These are phyloP conservation scores for Eupithecia exiguata DNA, from an alignment of 2,888 invertebrate genomes.

Conservation along the genomic window DNA sequence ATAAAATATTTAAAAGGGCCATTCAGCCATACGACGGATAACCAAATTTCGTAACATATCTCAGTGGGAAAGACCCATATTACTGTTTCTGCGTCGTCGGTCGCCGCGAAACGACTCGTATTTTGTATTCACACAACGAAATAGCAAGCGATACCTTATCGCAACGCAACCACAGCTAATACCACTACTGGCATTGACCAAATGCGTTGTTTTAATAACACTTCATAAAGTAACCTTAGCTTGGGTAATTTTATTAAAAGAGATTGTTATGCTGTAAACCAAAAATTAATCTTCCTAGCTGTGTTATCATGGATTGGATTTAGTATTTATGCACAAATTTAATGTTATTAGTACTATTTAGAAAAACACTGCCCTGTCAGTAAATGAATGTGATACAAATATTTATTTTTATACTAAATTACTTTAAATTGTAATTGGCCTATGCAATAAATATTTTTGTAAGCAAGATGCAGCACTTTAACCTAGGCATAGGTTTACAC, in stretches of 20 bases:
- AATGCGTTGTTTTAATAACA: not conserved
- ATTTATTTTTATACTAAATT: constrained; percentile 29
- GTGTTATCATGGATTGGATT: not conserved
- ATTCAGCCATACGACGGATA: not conserved
- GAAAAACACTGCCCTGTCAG: constrained; percentile 14
- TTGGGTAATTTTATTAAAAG: not conserved
- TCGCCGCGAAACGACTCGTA: not conserved
- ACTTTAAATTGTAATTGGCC: constrained; percentile 25
- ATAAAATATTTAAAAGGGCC: not conserved
- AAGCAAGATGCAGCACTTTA: not conserved
- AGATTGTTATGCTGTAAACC: not conserved
- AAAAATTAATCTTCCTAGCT: not conserved
- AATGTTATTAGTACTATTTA: not conserved
- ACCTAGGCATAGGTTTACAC: not conserved
- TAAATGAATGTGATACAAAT: constrained; percentile 32
- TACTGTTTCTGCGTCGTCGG: not conserved
- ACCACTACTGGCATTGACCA: not conserved
- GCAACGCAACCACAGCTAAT: not conserved
- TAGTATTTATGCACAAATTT: not conserved
- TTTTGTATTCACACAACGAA: not conserved
- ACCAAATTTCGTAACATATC: not conserved
- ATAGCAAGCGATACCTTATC: not conserved
- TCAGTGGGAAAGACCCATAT: not conserved
- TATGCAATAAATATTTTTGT: constrained; percentile 35
- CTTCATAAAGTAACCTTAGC: not conserved